Evolutionary conservation across 1,140 invertebrate species (phyloP).

Genomic region (Rhopalosiphum padi): DNA sequence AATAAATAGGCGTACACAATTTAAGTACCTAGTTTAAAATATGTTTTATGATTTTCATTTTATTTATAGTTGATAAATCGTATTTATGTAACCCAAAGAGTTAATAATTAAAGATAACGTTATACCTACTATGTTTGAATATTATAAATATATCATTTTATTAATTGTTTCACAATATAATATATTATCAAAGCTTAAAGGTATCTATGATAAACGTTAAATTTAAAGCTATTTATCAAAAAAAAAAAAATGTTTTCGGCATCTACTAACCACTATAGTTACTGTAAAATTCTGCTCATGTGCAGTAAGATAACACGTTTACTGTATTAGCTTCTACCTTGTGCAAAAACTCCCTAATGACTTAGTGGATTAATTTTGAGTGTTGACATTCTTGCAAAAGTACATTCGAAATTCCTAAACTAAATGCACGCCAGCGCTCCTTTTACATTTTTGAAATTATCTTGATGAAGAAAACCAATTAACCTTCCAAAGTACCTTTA

Average conservation of each 20-base stretch:
- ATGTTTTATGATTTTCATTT: no score
- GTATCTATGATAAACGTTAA: no score
- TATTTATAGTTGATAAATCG: no score
- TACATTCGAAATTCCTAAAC: background rate
- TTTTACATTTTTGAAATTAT: background rate
- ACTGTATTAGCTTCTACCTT: background rate
- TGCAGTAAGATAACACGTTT: background rate
- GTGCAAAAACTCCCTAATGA: conserved; percentile 1
- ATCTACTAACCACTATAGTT: background rate
- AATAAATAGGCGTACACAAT: no score
- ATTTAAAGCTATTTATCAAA: background rate
- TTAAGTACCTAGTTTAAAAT: no score
- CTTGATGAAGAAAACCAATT: background rate
- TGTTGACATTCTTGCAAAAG: conserved; percentile 24
- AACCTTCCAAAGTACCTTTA: background rate
- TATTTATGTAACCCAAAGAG: no score
- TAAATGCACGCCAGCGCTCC: background rate
- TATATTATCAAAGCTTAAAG: no score
- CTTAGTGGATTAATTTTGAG: conserved; percentile 14
- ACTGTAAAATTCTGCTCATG: background rate
- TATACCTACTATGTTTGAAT: no score
- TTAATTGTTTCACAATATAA: no score
- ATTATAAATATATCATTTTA: no score
- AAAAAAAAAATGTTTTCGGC: background rate
- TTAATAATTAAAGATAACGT: no score